Conservation (phyloP, 2,113 vertebrate species). For the Passerina amoena region DNA sequence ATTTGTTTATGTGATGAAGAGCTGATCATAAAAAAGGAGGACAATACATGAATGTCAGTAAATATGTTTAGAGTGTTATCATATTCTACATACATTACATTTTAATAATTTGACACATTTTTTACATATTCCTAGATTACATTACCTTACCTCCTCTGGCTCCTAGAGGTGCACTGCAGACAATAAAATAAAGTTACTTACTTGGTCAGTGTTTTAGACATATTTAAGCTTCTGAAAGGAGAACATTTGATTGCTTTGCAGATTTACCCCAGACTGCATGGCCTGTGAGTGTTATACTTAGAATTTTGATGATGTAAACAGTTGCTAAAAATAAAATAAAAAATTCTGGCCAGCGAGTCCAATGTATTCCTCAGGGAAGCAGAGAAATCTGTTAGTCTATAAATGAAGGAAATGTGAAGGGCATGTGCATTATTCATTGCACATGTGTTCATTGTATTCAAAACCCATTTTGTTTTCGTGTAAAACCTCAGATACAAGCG, state of each 20-base stretch:
- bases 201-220: not conserved
- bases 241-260: not conserved
- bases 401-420: not conserved
- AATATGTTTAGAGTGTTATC: not conserved
- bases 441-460: not conserved
- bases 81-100: not conserved
- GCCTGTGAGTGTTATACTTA: not conserved
- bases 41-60: not conserved
- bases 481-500: constrained; percentile 82
- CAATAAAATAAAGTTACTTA: not conserved
- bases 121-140: not conserved
- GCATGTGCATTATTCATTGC: not conserved
- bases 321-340: not conserved
- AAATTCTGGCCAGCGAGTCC: not conserved
- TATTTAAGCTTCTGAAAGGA: not conserved
- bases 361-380: not conserved
- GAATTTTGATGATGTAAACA: not conserved
- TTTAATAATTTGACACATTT: not conserved
- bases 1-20: not conserved
- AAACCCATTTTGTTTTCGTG: not conserved
- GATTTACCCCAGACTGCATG: not conserved
- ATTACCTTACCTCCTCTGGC: not conserved
- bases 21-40: not conserved
- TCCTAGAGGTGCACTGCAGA: not conserved
- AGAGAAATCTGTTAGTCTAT: not conserved